Evolutionary conservation across 2,797 vertebrate species (phyloP).

Genomic region (Pangasius djambal): DNA sequence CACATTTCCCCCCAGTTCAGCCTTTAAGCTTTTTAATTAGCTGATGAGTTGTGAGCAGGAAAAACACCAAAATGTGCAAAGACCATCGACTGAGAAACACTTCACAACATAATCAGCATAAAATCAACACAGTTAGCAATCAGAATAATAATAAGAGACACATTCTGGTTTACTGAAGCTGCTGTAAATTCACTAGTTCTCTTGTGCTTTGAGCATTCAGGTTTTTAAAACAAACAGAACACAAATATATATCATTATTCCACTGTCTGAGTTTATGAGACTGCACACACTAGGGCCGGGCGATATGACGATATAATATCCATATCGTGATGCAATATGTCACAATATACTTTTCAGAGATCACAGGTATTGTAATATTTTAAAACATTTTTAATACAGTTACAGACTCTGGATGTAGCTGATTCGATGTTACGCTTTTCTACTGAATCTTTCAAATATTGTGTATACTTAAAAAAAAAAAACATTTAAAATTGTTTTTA

Average conservation of each 20-base stretch:
- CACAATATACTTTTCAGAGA: neutral
- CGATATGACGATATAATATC: neutral
- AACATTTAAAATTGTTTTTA: neutral
- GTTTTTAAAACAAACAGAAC: neutral
- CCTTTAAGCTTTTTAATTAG: neutral
- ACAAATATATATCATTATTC: neutral
- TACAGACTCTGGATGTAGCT: neutral
- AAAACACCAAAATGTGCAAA: neutral
- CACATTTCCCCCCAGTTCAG: neutral
- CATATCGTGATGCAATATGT: neutral
- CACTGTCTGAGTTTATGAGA: neutral
- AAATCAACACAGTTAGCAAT: constrained; percentile 32
- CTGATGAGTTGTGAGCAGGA: neutral
- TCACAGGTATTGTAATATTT: neutral
- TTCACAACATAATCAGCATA: constrained; percentile 31
- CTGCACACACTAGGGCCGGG: neutral
- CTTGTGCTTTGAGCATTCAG: constrained; percentile 16
- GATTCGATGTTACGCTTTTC: neutral
- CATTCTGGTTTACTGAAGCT: neutral
- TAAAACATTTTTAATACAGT: neutral
- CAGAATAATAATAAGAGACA: neutral
- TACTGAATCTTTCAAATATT: neutral
- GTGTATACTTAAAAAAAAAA: neutral
- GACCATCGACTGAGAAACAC: neutral
- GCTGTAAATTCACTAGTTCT: neutral